A percentile compares a stretch with the other conserved stretches of the same genome.
Evolutionary conservation across 2,888 invertebrate species (phyloP).

Genomic region (Lucinisca nassula): DNA sequence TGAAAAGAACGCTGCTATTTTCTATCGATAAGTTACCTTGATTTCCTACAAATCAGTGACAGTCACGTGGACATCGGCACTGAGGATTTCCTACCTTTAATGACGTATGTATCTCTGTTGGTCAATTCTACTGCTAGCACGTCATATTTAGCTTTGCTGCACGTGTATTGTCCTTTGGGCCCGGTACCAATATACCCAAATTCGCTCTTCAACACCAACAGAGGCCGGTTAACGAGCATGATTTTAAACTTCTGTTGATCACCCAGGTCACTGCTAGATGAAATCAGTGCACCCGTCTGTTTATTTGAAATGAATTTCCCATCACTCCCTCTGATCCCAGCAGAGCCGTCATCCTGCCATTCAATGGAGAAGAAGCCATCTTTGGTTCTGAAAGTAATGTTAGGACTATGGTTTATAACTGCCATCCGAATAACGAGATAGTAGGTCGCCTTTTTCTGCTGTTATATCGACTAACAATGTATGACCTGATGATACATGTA

Average conservation of each 20-base stretch:
- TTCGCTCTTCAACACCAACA: constrained; percentile 97
- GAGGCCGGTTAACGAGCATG: constrained; percentile 91
- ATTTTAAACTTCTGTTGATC: constrained; percentile 98
- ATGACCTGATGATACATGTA: no score
- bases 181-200: constrained; percentile 99
- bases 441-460: no score
- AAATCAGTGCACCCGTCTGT: constrained; percentile 97
- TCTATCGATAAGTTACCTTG: no score
- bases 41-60: no score
- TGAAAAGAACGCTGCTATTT: no score
- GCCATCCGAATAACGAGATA: no score
- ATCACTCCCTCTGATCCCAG: constrained; percentile 97
- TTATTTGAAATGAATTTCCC: constrained; percentile 98
- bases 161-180: constrained; percentile 93
- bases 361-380: constrained; percentile 93
- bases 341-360: constrained; percentile 97
- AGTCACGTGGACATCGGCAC: no score
- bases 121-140: constrained; percentile 95
- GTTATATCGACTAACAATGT: no score
- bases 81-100: constrained; percentile 95
- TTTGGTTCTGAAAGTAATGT: constrained; percentile 71
- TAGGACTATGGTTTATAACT: no score
- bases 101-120: constrained; percentile 95
- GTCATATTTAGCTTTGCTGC: constrained; percentile 98
- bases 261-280: constrained; percentile 94